These are phyloP conservation scores for Ivindomyrus marchei DNA, from an alignment of 2,113 vertebrate species.

Conservation along the genomic window DNA sequence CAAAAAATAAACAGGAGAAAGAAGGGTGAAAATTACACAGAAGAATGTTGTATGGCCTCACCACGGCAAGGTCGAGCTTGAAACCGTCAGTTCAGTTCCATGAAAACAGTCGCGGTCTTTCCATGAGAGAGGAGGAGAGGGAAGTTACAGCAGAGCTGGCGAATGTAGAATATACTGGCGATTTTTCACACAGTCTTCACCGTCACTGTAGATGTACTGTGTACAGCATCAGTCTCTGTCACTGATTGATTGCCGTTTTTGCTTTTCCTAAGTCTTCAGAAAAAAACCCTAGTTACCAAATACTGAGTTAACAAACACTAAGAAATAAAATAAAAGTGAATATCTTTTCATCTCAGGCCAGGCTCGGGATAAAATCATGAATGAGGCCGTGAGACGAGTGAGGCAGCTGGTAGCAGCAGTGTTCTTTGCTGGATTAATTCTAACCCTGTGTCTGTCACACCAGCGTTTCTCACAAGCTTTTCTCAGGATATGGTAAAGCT, in stretches of 20 bases:
- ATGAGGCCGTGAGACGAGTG: not conserved
- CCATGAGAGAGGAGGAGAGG: not conserved
- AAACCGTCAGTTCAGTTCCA: not conserved
- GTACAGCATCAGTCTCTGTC: not conserved
- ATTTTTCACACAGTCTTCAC: not conserved
- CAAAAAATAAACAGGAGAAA: not conserved
- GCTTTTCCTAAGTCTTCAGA: not conserved
- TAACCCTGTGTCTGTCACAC: conserved; percentile 4
- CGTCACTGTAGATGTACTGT: not conserved
- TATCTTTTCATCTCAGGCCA: not conserved
- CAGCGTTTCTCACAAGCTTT: not conserved
- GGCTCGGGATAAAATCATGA: not conserved
- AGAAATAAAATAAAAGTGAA: not conserved
- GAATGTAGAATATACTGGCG: not conserved
- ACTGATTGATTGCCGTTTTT: not conserved
- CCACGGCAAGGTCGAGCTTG: not conserved
- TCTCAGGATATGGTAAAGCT: not conserved
- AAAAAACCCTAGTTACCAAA: not conserved
- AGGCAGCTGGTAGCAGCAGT: not conserved
- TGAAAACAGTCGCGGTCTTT: not conserved
- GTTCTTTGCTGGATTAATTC: not conserved
- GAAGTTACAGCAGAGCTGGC: not conserved
- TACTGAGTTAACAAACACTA: not conserved
- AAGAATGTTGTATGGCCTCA: not conserved
- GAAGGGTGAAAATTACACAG: not conserved